Base-by-base conservation (phyloP, 2,888 invertebrate species). In the Polyommatus icarus region DNA sequence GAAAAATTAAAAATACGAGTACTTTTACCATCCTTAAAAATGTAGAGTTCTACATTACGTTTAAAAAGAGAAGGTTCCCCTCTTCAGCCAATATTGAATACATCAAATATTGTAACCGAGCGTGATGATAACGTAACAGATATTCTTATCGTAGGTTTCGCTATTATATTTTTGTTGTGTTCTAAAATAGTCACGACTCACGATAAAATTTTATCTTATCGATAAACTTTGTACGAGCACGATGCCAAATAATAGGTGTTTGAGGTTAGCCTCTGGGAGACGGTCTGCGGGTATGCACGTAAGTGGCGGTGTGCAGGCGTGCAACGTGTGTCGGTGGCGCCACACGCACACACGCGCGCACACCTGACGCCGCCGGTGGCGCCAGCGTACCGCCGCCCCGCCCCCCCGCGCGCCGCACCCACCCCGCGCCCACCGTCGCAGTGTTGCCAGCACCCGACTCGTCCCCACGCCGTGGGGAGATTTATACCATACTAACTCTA, bases 291-390 rank as follows among this genome's bases (percentile, higher is more conserved):
- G 76, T 79, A 81, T 77, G 76, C 75, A 82, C 75, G 54, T 78
- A 77, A 78, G 12, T 57, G 24, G 40, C 24, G n/a, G n/a, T 78
- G 77, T 72, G 77, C 77, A 71, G 59, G 82, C 81, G 80, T 80
- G 81, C 80, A 78, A 82, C 82, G 77, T 83, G 83, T 79, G 84
- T 84, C 84, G 88, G 86, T 91, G 93, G 92, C 93, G 92, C 93
- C 92, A 89, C 90, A 92, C 93, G 89, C 93, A 93, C 93, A 93
- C 93, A 88, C 79, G 83, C 87, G 88, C 89, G 89, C 85, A 84
- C 93, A 93, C 93, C 93, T 93, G 93, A 92, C 93, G 93, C 92
- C 92, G 91, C 87, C 90, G 89, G 90, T 91, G 93, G 92, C 92
- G 92, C 92, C 93, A 91, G 90, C 84, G 86, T 83, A 81, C 82